Evolutionary conservation across 1,140 invertebrate genomes (phyloP), one percentile per base, ranked within the genome.

Genomic region (Diprion similis): DNA sequence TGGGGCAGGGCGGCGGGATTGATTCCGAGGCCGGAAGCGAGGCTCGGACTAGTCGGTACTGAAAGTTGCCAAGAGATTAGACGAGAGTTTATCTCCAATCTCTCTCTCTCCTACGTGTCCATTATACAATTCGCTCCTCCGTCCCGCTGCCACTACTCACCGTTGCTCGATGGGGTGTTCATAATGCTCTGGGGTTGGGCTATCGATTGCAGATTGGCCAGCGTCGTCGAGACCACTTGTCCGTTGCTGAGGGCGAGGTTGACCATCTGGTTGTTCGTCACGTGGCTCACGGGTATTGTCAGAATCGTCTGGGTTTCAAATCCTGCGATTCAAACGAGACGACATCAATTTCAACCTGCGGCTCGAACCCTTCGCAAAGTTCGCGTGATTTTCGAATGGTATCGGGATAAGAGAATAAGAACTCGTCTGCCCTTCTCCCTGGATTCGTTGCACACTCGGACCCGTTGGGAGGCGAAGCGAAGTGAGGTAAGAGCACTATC

Each of bases 261-360:
- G 59, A 95, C 93, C 90, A 95, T 94, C 86, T 95, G 94, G 81
- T 94, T 93, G 82, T 92, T 93, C 84, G 93, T 94, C 71, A 94
- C 92, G 85, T 94, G 93, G 83, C 93, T 95, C 18, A 96, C 93
- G 15, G 96, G 96, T 83, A 98, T 98, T 66, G 96, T 98, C 70
- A 98, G 90, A 72, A 98, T 97, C 78, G 96, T 97, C 86, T 98
- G 97, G 15, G 96, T 95, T 18, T 96, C 95, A 81, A 97, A 95
- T 75, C 96, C 96, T 97, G 86, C 66, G 86, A 88, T 59, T 72
- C 74, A 79, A 76, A 15, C 6, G 1, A 13, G 24, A 66, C 2
- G 6, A 37, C 6, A 37, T 37, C 24, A 37, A 2, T 6, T 37
- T 37, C 47, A 59, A 37, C 24, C 24, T 6, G 1, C 24, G 24